Evolutionary conservation across 1,140 invertebrate genomes (phyloP), one percentile per base, ranked within the genome.

Genomic region (Drosophila nannoptera): DNA sequence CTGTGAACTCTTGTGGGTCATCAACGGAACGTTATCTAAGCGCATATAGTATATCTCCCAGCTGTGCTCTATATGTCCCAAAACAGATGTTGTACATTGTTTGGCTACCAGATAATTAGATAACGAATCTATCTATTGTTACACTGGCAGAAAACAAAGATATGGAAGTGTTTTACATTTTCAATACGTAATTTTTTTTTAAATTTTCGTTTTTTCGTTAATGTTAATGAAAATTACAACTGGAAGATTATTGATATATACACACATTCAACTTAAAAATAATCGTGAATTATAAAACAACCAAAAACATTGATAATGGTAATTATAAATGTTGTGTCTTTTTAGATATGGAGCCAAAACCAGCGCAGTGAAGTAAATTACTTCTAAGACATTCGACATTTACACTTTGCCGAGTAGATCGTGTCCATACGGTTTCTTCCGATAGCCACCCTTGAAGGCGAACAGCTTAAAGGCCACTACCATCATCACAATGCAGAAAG

Each of bases 381-480:
- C 22, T 22, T 22, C 22, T 22, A 22, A 22, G 22, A 22, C 22
- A 22, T 22, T 22, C 22, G 22, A 22, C 22, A 22, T 22, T 68
- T 91, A 94, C 71, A 93, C 92, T 90, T 93, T 94, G 54, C 92
- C 91, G 56, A 93, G 83, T 56, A 93, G 88, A 77, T 90, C 92
- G 89, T 93, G 92, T 72, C 93, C 90, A 76, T 94, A 94, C 52
- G 90, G 88, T 87, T 94, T 94, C 90, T 94, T 95, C 77, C 92
- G 92, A 82, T 94, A 93, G 65, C 91, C 92, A 5, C 68, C 81
- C 86, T 92, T 93, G 53, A 94, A 91, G 56, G 94, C 91, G 88
- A 96, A 95, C 87, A 94, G 93, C 81, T 94, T 93, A 88, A 96
- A 95, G 55, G 96, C 93, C 60, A 95, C 59, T 61, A 95, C 91